phyloP scores from a whole-genome alignment of 2,888 invertebrate genomes.

The Megastigmus dorsalis region DNA sequence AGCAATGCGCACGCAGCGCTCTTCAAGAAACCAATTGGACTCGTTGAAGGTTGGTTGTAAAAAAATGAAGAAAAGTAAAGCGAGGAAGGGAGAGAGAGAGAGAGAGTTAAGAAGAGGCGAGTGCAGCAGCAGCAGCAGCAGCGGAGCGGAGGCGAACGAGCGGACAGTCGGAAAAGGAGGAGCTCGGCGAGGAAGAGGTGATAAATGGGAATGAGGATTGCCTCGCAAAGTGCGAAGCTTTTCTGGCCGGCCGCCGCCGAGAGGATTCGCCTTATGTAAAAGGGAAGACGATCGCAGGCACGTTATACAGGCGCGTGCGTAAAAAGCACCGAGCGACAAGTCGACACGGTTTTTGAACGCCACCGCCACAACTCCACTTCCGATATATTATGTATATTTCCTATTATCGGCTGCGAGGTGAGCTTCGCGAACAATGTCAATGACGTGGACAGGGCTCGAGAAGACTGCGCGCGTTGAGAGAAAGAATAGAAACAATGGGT shows the following conservation, averaged over 20 bases:
- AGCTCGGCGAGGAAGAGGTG: conserved; percentile 62
- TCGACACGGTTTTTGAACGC: too few species aligned
- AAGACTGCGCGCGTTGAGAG: too few species aligned
- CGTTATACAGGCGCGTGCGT: not conserved
- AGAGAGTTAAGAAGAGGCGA: conserved; percentile 29
- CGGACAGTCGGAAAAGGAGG: conserved; percentile 45
- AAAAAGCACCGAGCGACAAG: too few species aligned
- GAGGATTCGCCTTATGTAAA: not conserved
- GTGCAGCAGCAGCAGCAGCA: too few species aligned
- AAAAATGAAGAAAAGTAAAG: conserved; percentile 51
- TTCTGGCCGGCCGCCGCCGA: too few species aligned
- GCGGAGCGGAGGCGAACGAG: conserved; percentile 43
- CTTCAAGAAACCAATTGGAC: conserved; percentile 67
- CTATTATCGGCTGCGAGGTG: too few species aligned
- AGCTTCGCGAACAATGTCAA: too few species aligned
- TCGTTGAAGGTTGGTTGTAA: conserved; percentile 62
- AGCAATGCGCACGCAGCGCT: conserved; percentile 44
- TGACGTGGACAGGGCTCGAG: too few species aligned
- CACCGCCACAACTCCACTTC: too few species aligned
- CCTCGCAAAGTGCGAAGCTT: conserved; percentile 62
- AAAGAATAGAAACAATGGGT: too few species aligned
- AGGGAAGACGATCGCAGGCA: too few species aligned
- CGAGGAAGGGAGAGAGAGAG: conserved; percentile 49
- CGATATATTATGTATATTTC: too few species aligned
- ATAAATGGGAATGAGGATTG: conserved; percentile 73